Percentiles rank a stretch among this genome's conserved stretches.
Evolutionary conservation across 2,888 invertebrate species (phyloP).

Genomic region (Amiota minor): DNA sequence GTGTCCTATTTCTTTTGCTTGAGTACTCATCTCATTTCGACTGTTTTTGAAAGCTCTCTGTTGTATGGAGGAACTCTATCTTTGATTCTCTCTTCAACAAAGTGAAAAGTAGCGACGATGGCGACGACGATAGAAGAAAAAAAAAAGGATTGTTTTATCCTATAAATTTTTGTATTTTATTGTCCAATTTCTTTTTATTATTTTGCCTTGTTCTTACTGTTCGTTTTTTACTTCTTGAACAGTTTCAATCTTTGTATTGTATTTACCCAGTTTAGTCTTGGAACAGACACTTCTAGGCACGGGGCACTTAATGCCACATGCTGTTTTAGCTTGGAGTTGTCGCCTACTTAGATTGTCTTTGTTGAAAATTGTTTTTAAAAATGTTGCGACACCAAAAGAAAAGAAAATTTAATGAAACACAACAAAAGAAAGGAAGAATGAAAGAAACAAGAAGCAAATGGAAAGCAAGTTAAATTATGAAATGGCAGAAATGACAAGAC

Average conservation of each 20-base stretch:
- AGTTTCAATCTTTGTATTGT: background rate
- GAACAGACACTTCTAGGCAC: too few species aligned
- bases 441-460: slow-evolving; percentile 27
- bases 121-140: background rate
- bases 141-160: slow-evolving; percentile 63
- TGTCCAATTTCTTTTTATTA: slow-evolving; percentile 67
- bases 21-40: slow-evolving; percentile 31
- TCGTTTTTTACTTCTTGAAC: slow-evolving; percentile 31
- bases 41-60: background rate
- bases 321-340: slow-evolving; percentile 41
- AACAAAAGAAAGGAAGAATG: slow-evolving; percentile 19
- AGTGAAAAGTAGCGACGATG: slow-evolving; percentile 52
- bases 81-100: slow-evolving; percentile 3
- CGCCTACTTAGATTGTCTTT: slow-evolving; percentile 50
- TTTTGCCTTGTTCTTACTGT: slow-evolving; percentile 51
- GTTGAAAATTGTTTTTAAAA: slow-evolving; percentile 59
- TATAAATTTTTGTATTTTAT: slow-evolving; percentile 66
- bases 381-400: slow-evolving; percentile 31
- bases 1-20: slow-evolving; percentile 3
- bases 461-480: slow-evolving; percentile 55
- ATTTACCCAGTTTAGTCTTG: too few species aligned
- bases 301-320: slow-evolving; percentile 60
- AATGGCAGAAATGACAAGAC: slow-evolving; percentile 46
- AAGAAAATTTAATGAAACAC: slow-evolving; percentile 1
- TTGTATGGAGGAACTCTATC: too few species aligned